Evolutionary conservation across 2,888 invertebrate species (phyloP).

Genomic region (Phyllotreta cruciferae): DNA sequence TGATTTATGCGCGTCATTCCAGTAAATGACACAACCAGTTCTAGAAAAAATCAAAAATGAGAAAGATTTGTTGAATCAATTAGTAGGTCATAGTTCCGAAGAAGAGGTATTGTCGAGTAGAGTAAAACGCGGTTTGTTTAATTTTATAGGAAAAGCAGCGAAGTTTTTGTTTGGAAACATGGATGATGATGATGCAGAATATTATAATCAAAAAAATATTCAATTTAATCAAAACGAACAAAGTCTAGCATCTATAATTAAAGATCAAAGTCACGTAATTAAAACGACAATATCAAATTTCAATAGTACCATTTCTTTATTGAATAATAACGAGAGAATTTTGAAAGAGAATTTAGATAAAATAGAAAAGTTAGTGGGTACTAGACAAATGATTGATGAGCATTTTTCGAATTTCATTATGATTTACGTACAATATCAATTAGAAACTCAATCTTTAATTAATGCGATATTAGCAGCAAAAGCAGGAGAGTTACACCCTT

Average conservation of each 20-base stretch:
- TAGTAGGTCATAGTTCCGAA: neutral
- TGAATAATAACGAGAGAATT: conserved; percentile 29
- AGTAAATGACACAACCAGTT: neutral
- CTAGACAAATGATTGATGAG: conserved; percentile 22
- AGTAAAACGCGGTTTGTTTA: conserved; percentile 23
- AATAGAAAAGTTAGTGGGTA: conserved; percentile 1
- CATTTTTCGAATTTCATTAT: conserved; percentile 30
- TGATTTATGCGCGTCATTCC: too few relatives aligned
- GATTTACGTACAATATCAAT: conserved; percentile 22
- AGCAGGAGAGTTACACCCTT: conserved; percentile 28
- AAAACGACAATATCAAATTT: conserved; percentile 34
- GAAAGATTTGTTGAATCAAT: conserved; percentile 5
- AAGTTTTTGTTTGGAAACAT: conserved; percentile 30
- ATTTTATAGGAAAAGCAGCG: conserved; percentile 17
- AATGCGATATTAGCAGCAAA: conserved; percentile 25
- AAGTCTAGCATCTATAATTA: conserved; percentile 9
- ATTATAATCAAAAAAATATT: conserved; percentile 27
- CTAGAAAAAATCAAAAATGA: conserved; percentile 10
- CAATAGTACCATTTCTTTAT: conserved; percentile 26
- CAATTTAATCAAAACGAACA: conserved; percentile 18
- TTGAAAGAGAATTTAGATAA: conserved; percentile 24
- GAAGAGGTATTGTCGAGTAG: neutral
- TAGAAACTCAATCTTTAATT: conserved; percentile 7
- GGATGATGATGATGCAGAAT: conserved; percentile 34
- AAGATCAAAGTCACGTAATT: conserved; percentile 31